Evolutionary conservation across 2,888 invertebrate genomes (phyloP), one percentile per base, ranked within the genome.

Genomic region (Hermaeophaga mercurialis): DNA sequence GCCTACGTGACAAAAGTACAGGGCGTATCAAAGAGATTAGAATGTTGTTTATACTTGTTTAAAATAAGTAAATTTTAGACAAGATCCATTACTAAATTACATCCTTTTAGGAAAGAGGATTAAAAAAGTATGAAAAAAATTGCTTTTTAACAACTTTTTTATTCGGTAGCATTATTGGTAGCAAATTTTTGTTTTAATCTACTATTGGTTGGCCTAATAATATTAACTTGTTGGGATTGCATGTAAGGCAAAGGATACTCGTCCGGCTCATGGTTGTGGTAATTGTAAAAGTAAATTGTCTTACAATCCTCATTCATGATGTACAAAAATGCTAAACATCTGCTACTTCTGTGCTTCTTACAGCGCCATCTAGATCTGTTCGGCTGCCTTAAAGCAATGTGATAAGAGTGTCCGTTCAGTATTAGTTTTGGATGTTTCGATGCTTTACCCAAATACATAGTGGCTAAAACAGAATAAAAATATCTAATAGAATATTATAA

Each of bases 371-470:
- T 62, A 6, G 62, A 62, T 50, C 54, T 62, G 28, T 58, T 60
- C n/a, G 12, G 8, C 15, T 59, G 56, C 14, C 59, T 61, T 33
- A 58, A 59, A 41, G 62, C 61, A n/a, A 65, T 55, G 11, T 58
- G 44, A 36, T 61, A 67, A 6, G 58, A 54, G 39, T 67, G 59
- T 12, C 59, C 52, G 18, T 69, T 63, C 8, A 69, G 38, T 12
- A 68, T 63, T 2, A 69, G 19, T 56, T 57, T 64, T 1, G 68
- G 68, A 52, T 69, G 64, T 41, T 68, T 69, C 31, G 57, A 54
- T 3, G 66, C 67, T 11, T 44, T 46, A 38, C 55, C 58, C 9
- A 69, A 48, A 43, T 65, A 63, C 15, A 69, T 58, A 1, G 47
- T 43, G 18, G 43, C 59, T 59, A 38, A 59, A 59, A 59, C 58